A percentile compares a stretch with the other conserved stretches of the same genome.
Conservation (phyloP, 2,797 vertebrate genomes). For the Anisognathus igniventris region DNA sequence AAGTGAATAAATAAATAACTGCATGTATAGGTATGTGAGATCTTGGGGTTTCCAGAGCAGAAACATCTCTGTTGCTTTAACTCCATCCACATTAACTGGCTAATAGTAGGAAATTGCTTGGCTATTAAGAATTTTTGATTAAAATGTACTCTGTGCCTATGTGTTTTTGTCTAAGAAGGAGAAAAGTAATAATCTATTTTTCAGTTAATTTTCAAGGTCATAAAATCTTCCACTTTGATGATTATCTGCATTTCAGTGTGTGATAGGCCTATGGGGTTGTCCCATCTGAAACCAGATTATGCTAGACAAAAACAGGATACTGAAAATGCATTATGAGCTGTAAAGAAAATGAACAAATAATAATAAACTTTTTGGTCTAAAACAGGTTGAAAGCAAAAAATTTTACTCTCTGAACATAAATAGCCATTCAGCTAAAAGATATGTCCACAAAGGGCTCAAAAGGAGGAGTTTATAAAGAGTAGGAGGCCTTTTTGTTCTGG, state of each 20-base stretch:
- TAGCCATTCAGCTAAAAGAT: neutral
- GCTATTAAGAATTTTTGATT: neutral
- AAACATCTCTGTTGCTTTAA: neutral
- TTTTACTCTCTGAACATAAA: neutral
- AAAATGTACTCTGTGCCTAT: neutral
- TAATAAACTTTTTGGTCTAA: neutral
- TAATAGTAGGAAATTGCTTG: neutral
- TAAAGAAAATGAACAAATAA: neutral
- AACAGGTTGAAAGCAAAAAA: neutral
- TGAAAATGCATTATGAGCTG: neutral
- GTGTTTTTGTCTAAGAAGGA: neutral
- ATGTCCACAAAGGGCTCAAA: neutral
- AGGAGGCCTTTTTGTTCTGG: neutral
- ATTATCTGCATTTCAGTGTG: neutral
- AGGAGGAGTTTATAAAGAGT: neutral
- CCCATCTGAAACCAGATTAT: neutral
- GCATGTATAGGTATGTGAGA: rapidly evolving
- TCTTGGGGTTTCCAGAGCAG: neutral
- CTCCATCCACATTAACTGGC: neutral
- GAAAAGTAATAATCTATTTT: neutral
- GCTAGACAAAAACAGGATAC: neutral
- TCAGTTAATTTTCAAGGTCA: neutral
- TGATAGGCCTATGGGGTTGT: neutral
- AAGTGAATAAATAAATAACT: neutral
- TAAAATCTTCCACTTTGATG: neutral